These are phyloP conservation scores for Polymixis flavicincta DNA, from an alignment of 2,888 invertebrate species.

Conservation along the genomic window DNA sequence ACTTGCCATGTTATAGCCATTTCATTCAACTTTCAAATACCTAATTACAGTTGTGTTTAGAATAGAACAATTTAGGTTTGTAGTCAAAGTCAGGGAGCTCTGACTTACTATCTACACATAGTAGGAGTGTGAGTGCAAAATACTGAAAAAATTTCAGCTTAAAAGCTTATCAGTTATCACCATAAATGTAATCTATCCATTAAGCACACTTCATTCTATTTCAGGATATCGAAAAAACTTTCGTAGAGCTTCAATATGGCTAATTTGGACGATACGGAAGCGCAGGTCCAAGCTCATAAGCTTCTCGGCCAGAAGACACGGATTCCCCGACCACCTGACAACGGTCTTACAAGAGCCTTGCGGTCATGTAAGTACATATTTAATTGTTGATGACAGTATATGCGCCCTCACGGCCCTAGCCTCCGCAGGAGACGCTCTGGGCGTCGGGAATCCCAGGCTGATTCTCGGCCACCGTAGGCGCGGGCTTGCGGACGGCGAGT, in stretches of 20 bases:
- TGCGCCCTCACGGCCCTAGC: too few species aligned
- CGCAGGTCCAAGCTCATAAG: slow-evolving; percentile 83
- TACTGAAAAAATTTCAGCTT: not conserved
- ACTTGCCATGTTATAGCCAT: not conserved
- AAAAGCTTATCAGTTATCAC: not conserved
- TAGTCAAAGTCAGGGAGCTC: not conserved
- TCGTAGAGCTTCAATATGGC: slow-evolving; percentile 13
- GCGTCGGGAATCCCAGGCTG: too few species aligned
- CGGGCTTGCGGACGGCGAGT: too few species aligned
- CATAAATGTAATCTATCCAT: not conserved
- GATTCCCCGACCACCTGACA: slow-evolving; percentile 75
- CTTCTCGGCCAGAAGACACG: slow-evolving; percentile 82
- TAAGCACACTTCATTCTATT: slow-evolving; percentile 20
- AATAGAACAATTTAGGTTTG: not conserved
- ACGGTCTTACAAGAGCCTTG: slow-evolving; percentile 78
- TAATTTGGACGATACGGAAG: slow-evolving; percentile 80
- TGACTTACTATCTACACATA: not conserved
- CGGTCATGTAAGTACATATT: slow-evolving; percentile 83
- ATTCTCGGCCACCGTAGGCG: too few species aligned
- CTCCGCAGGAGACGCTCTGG: too few species aligned
- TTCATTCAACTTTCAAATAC: not conserved
- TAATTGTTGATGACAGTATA: slow-evolving; percentile 4
- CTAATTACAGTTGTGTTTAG: not conserved
- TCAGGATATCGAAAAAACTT: slow-evolving; percentile 28
- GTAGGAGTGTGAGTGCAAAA: not conserved